A percentile compares a stretch with the other conserved stretches of the same genome.
phyloP scores from a whole-genome alignment of 2,888 invertebrate genomes.

The Hoplodrina blanda region DNA sequence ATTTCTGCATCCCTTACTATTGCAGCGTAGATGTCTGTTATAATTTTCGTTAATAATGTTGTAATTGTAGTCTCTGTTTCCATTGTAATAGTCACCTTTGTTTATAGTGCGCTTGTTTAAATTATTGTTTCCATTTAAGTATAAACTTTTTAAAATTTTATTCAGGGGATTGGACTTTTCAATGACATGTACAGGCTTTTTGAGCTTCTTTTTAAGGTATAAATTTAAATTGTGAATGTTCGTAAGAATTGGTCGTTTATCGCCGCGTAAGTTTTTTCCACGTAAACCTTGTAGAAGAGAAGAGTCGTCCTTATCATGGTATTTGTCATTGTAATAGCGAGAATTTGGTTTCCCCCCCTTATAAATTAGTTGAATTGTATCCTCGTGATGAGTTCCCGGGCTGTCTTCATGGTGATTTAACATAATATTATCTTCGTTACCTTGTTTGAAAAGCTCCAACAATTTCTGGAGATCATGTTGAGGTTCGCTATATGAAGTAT shows the following conservation, averaged over 20 bases:
- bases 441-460: conserved; percentile 34
- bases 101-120: conserved; percentile 8
- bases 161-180: conserved; percentile 30
- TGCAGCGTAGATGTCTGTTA: conserved; percentile 25
- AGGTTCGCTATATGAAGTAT: neutral
- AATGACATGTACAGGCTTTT: neutral
- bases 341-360: conserved; percentile 2
- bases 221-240: conserved; percentile 37
- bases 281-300: neutral
- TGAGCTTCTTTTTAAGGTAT: conserved; percentile 19
- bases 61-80: conserved; percentile 26
- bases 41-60: conserved; percentile 10
- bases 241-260: conserved; percentile 15
- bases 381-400: conserved; percentile 47
- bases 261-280: neutral
- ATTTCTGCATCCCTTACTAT: conserved; percentile 26
- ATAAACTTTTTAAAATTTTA: conserved; percentile 15
- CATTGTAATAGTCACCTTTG: neutral
- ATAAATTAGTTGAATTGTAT: conserved; percentile 31
- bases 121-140: neutral
- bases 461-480: conserved; percentile 35
- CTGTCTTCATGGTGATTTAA: conserved; percentile 53
- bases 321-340: neutral
- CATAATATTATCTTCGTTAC: conserved; percentile 47
- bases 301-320: neutral